Evolutionary conservation across 2,113 vertebrate species (phyloP), one percentile per base, ranked within the genome.

Genomic region (Lasiurus borealis): DNA sequence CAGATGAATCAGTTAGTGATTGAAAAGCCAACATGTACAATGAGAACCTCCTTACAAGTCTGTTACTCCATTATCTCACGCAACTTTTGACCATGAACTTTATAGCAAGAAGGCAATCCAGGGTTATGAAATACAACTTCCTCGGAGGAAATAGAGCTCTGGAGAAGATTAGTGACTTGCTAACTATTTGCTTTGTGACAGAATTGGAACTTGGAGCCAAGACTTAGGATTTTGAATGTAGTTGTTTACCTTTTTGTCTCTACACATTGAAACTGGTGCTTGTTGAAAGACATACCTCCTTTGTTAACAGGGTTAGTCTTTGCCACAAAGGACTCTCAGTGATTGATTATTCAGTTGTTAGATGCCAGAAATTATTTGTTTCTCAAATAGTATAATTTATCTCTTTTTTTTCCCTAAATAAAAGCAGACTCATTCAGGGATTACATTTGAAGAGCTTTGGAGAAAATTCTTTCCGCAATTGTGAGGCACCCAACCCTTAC

Each of bases 1-100:
- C 82, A 94, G 85, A 92, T 94, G 44, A 46, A 78, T 82, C 76
- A 72, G 11, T 64, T 44, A 54, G 57, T 59, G 68, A 75, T 31
- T 78, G 62, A 62, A 85, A 94, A 71, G 64, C 40, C 29, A 64
- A 50, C 31, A 59, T 23, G 59, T 48, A 59, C 80, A 71, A 71
- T 21, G 27, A 95, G n/a, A 86, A 8, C 36, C 14, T 88, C 68
- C 19, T 46, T 44, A 50, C 1, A 75, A 82, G 31, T 73, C 50
- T 91, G 18, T 44, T 23, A 78, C 16, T 85, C 25, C 1, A 62
- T 9, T 34, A 10, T 59, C 8, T 68, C 27, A 68, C 15, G 62
- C 27, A 86, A 91, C 8, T 73, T 76, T 71, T 77, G n/a, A 76
- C 27, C 59, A 25, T 75, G 80, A 92, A 89, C 19, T 46, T 91